Conservation (phyloP, 2,797 vertebrate genomes). For the Balearica regulorum region DNA sequence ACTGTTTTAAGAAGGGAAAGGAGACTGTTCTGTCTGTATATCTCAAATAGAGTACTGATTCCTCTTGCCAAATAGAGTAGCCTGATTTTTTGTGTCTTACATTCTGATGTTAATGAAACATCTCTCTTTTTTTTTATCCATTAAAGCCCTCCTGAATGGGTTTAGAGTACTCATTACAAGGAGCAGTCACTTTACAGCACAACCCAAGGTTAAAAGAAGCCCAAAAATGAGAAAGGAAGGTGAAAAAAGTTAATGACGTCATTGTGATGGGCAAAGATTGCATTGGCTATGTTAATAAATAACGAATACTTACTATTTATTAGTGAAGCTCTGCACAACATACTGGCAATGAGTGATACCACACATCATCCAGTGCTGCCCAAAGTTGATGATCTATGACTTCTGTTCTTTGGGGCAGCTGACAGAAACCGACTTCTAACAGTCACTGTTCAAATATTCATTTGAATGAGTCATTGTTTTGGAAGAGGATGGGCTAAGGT, state of each 20-base stretch:
- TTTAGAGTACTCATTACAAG: background rate
- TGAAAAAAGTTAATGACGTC: background rate
- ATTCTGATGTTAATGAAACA: background rate
- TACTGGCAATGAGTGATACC: background rate
- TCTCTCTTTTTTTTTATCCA: background rate
- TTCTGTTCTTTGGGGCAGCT: background rate
- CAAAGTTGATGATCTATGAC: fast-evolving
- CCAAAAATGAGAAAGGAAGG: background rate
- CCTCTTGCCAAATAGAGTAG: background rate
- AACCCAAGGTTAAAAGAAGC: background rate
- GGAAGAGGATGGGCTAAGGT: background rate
- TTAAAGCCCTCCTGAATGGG: background rate
- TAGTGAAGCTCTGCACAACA: background rate
- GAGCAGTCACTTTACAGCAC: background rate
- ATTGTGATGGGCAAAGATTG: background rate
- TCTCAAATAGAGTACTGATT: background rate
- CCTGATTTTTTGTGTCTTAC: background rate
- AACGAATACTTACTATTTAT: background rate
- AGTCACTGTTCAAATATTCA: background rate
- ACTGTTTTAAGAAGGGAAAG: background rate
- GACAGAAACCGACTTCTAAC: background rate
- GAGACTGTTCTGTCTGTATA: background rate
- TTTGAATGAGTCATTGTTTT: background rate
- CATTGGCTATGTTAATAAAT: fast-evolving
- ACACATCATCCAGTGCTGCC: background rate